Percentiles rank a stretch among this genome's conserved stretches.
phyloP scores from a whole-genome alignment of 2,797 vertebrate genomes.

The Anomalospiza imberbis region DNA sequence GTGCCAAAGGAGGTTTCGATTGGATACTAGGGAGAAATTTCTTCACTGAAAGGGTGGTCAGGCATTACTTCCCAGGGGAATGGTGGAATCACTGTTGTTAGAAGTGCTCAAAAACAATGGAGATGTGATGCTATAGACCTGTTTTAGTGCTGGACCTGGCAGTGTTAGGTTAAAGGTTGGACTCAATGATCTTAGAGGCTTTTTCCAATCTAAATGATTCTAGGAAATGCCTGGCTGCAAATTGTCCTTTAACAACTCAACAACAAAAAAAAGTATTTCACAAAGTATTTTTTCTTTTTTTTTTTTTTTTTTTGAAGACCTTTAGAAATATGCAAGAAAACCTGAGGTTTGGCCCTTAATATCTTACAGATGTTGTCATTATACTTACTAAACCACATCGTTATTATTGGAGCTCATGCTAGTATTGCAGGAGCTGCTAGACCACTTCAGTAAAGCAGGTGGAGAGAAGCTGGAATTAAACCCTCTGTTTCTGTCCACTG shows the following conservation, averaged over 20 bases:
- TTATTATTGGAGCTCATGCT: not conserved
- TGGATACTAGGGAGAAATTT: not conserved
- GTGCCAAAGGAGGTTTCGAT: not conserved
- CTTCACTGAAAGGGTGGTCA: not conserved
- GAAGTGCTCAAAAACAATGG: not conserved
- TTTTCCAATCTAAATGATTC: not conserved
- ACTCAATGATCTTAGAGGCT: not conserved
- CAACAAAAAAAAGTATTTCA: not conserved
- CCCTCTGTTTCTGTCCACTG: not conserved
- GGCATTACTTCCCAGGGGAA: not conserved
- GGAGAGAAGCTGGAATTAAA: not conserved
- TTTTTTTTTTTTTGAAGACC: no score
- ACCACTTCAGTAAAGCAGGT: not conserved
- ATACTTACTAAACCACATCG: not conserved
- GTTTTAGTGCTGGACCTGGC: not conserved
- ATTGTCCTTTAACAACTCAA: not conserved
- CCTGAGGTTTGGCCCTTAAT: not conserved
- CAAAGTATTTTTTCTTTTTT: not conserved
- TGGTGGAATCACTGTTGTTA: no score
- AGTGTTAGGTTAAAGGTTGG: not conserved
- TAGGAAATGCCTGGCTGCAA: not conserved
- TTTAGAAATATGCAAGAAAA: not conserved
- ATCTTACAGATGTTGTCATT: not conserved
- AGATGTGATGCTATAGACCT: not conserved
- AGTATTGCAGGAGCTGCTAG: not conserved